A percentile compares a stretch with the other conserved stretches of the same genome.
Evolutionary conservation across 2,113 vertebrate genomes (phyloP).

Genomic region (Pogonocichla stellata): DNA sequence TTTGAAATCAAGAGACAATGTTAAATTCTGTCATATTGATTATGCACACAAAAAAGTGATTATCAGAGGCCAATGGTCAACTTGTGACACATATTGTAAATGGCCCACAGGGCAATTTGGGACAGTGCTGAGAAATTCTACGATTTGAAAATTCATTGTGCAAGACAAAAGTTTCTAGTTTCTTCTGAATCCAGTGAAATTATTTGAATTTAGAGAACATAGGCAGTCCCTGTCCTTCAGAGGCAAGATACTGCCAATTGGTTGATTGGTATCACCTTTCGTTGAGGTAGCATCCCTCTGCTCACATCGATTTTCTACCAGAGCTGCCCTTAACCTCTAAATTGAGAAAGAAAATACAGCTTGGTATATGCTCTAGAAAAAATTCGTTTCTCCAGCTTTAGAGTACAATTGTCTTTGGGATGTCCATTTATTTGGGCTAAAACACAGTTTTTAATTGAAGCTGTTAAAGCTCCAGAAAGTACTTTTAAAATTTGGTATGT

Average conservation of each 20-base stretch:
- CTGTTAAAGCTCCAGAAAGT: background rate
- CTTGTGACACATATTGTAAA: background rate
- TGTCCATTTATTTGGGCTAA: background rate
- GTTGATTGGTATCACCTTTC: background rate
- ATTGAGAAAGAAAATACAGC: background rate
- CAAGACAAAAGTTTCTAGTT: background rate
- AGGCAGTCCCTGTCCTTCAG: background rate
- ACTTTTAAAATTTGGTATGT: background rate
- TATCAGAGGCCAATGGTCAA: background rate
- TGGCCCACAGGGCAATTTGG: background rate
- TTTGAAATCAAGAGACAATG: background rate
- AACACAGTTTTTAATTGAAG: slow-evolving; percentile 8
- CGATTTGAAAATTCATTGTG: background rate
- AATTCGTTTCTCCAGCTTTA: background rate
- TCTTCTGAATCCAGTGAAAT: background rate
- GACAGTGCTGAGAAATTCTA: background rate
- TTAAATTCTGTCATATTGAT: background rate
- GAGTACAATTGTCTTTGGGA: background rate
- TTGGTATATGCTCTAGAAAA: background rate
- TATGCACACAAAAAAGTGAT: background rate
- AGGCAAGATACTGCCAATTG: background rate
- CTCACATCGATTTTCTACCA: background rate
- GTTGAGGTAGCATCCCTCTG: background rate
- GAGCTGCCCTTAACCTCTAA: background rate
- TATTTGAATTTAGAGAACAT: background rate